Evolutionary conservation across 2,797 vertebrate genomes (phyloP).

Genomic region (Dromococcyx pavoninus): DNA sequence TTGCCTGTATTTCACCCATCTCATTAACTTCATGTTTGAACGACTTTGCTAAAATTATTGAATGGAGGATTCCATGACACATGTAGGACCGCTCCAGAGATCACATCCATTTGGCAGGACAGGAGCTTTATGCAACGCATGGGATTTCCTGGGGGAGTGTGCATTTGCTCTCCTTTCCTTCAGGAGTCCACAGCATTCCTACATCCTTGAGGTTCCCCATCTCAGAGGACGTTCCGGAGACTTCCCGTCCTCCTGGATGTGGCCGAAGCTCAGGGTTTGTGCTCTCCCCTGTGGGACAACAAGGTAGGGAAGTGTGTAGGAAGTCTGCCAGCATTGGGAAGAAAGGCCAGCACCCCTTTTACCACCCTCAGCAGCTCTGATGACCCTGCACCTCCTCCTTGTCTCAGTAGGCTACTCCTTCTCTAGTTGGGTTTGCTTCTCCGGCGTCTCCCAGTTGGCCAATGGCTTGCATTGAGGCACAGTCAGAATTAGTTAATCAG

Average conservation of each 20-base stretch:
- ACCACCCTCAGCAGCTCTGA: neutral
- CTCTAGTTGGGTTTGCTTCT: neutral
- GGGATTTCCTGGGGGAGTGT: fast-evolving
- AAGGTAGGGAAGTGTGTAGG: neutral
- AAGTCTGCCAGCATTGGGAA: neutral
- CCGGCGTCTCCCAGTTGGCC: neutral
- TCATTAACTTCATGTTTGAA: neutral
- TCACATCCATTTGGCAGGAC: neutral
- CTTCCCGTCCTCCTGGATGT: neutral
- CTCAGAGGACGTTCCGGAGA: neutral
- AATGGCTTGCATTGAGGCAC: neutral
- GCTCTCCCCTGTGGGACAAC: neutral
- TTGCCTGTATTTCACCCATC: neutral
- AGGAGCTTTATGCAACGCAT: neutral
- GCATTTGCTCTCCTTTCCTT: neutral
- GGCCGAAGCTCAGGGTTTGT: neutral
- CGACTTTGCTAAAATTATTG: neutral
- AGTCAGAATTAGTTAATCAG: neutral
- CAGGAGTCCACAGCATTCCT: neutral
- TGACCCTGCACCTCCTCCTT: neutral
- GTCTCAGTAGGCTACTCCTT: neutral
- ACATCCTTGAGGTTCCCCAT: neutral
- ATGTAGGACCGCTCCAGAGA: neutral
- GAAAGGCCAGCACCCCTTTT: neutral
- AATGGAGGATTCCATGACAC: neutral